A percentile compares a stretch with the other conserved stretches of the same genome.
phyloP scores from a whole-genome alignment of 2,888 invertebrate species.

The Danaus chrysippus region DNA sequence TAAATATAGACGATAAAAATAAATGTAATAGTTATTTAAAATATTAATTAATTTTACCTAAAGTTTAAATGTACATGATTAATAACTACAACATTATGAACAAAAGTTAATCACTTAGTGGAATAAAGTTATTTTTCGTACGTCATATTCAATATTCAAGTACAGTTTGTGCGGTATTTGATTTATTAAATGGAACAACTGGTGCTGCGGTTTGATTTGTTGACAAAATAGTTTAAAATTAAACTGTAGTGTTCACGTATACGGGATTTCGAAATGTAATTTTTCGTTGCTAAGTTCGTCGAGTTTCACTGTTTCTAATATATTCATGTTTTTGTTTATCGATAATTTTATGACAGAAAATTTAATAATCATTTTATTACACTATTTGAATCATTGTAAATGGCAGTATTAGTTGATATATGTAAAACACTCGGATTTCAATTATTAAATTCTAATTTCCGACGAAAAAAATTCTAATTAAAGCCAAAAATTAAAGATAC shows the following conservation, averaged over 20 bases:
- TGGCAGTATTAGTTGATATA: no score
- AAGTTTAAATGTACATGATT: no score
- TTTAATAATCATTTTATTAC: no score
- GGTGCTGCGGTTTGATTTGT: slow-evolving; percentile 19
- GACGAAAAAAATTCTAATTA: no score
- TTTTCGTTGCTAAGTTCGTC: not conserved
- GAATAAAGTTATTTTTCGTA: not conserved
- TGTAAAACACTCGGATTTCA: no score
- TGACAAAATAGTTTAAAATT: slow-evolving; percentile 13
- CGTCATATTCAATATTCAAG: slow-evolving; percentile 8
- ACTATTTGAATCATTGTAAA: no score
- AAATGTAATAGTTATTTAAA: no score
- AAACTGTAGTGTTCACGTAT: slow-evolving; percentile 10
- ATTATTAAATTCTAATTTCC: no score
- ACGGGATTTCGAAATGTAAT: not conserved
- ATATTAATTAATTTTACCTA: no score
- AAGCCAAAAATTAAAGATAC: no score
- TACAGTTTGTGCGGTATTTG: slow-evolving; percentile 27
- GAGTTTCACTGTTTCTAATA: not conserved
- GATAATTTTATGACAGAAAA: not conserved
- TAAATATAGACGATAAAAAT: no score
- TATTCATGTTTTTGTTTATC: not conserved
- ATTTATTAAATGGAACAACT: slow-evolving; percentile 31
- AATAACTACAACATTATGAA: not conserved
- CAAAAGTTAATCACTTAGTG: not conserved